phyloP scores from a whole-genome alignment of 2,888 invertebrate species.

The Diaphora mendica region DNA sequence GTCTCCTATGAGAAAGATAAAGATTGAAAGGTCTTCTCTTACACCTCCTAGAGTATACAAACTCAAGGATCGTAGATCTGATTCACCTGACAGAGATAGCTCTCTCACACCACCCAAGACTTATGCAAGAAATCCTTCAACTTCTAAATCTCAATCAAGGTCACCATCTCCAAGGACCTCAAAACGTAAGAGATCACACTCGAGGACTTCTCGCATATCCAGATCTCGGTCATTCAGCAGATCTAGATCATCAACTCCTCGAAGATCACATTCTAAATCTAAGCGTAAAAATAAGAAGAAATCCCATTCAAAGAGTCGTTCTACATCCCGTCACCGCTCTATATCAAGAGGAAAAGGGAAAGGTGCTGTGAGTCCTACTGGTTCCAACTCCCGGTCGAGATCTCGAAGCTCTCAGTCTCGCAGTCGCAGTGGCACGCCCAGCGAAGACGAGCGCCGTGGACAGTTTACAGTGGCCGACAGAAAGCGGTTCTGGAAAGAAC shows the following conservation, averaged over 20 bases:
- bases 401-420: slow-evolving; percentile 63
- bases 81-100: slow-evolving; percentile 65
- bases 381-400: slow-evolving; percentile 61
- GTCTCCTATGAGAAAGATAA: slow-evolving; percentile 60
- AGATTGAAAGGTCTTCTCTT: slow-evolving; percentile 60
- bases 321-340: slow-evolving; percentile 58
- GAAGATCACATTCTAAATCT: slow-evolving; percentile 58
- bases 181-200: slow-evolving; percentile 49
- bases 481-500: slow-evolving; percentile 80
- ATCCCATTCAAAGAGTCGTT: slow-evolving; percentile 64
- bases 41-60: slow-evolving; percentile 67
- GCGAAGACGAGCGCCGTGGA: slow-evolving; percentile 78
- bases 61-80: slow-evolving; percentile 58
- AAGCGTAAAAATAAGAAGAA: slow-evolving; percentile 58
- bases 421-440: slow-evolving; percentile 66
- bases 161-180: slow-evolving; percentile 58
- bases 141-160: slow-evolving; percentile 67
- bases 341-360: slow-evolving; percentile 61
- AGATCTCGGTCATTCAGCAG: slow-evolving; percentile 59
- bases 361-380: slow-evolving; percentile 49
- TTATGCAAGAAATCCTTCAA: slow-evolving; percentile 70
- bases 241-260: slow-evolving; percentile 58
- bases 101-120: slow-evolving; percentile 78
- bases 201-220: slow-evolving; percentile 51
- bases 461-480: slow-evolving; percentile 82